These are phyloP conservation scores for Tenodera sinensis DNA, from an alignment of 2,888 invertebrate genomes.

Conservation along the genomic window DNA sequence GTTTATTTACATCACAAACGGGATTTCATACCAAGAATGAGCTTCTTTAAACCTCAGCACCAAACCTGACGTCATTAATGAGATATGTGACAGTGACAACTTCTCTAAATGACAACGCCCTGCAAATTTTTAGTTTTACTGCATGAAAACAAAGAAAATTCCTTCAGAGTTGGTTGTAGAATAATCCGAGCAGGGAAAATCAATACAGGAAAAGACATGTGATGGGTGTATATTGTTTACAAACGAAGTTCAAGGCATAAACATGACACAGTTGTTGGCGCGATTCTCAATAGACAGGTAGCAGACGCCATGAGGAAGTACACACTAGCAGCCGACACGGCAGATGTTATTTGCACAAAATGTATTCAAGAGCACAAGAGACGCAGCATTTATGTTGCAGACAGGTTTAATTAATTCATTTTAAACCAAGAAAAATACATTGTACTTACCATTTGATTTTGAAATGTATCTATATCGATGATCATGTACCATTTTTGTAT, in stretches of 20 bases:
- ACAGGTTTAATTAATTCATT: background rate
- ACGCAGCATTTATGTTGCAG: background rate
- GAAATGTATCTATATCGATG: background rate
- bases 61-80: slow-evolving; percentile 6
- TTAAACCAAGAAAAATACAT: background rate
- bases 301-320: slow-evolving; percentile 46
- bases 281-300: slow-evolving; percentile 36
- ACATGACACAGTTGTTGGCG: slow-evolving; percentile 20
- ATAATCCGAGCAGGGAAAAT: background rate
- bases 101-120: slow-evolving; percentile 30
- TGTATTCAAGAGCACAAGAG: background rate
- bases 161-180: background rate
- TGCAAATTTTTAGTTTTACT: slow-evolving; percentile 20
- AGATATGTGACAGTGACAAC: slow-evolving; percentile 23
- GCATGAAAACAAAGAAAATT: background rate
- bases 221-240: background rate
- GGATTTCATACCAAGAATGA: too few species aligned
- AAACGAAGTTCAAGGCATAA: background rate
- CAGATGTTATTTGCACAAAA: background rate
- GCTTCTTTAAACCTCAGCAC: too few species aligned
- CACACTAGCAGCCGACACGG: slow-evolving; percentile 44
- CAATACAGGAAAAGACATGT: background rate
- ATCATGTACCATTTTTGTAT: slow-evolving; percentile 24
- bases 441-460: background rate
- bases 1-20: too few species aligned